Evolutionary conservation across 2,113 vertebrate genomes (phyloP), one percentile per base, ranked within the genome.

Genomic region (Psilopsiagon aurifrons): DNA sequence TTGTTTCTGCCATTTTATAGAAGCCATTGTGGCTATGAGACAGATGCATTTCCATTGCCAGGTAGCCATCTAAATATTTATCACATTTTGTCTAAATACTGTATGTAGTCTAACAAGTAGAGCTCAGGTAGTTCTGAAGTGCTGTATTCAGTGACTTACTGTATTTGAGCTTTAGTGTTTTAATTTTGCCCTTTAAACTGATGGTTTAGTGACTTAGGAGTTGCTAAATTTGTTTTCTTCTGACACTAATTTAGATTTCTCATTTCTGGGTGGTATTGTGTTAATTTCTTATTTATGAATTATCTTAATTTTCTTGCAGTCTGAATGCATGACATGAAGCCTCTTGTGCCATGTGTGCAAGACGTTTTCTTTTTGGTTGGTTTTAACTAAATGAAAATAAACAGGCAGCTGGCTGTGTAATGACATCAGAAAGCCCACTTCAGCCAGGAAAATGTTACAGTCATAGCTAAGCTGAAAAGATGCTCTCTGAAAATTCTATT

Each of bases 391-490:
- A 83, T 46, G 41, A 93, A 90, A 92, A 88, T 91, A 94, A 93
- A 23, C 67, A 90, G 91, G 28, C 86, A 90, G 64, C 90, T 95
- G 86, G 33, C 85, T 96, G 9, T 60, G 68, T 62, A 66, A 75
- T 96, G 89, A 93, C 82, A 81, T 95, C 82, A 82, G 86, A 94
- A 86, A 43, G 73, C 39, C 64, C 29, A n/a, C 35, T n/a, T 79
- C 77, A 94, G 94, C 93, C 97, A 96, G 97, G 90, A 96, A 97
- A 96, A 95, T 87, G 49, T 95, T 95, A 67, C 69, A 51, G 23
- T 84, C 6, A 12, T n/a, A 81, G 64, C 67, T 79, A 64, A 91
- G 82, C 59, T 83, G 75, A 86, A 94, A 94, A 92, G 86, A 93
- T 86, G 43, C 41, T 94, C 41, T 93, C 80, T 91, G 49, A 88